phyloP scores from a whole-genome alignment of 2,113 vertebrate species.

The Sinocyclocheilus maitianheensis region DNA sequence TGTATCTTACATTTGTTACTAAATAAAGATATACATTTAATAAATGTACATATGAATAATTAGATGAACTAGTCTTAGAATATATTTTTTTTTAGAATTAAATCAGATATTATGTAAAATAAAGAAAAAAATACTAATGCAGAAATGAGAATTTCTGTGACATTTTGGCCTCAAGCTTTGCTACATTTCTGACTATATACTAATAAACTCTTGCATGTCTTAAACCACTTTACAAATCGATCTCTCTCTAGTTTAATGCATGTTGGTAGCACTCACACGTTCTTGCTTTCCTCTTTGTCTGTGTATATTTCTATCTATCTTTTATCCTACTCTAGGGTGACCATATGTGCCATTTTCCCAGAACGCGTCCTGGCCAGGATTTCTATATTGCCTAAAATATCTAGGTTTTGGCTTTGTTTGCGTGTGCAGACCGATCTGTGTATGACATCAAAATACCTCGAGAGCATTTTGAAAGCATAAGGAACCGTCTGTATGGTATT shows the following conservation, averaged over 20 bases:
- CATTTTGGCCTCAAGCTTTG: background rate
- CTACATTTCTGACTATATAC: background rate
- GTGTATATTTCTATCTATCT: conserved; percentile 26
- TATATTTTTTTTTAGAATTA: background rate
- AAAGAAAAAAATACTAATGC: background rate
- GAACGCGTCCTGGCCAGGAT: no score
- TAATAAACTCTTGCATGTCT: background rate
- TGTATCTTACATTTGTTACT: background rate
- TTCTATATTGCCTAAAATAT: no score
- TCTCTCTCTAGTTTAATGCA: conserved; percentile 56
- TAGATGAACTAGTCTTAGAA: background rate
- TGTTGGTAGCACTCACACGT: conserved; percentile 47
- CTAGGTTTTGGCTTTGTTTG: no score
- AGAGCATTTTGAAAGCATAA: no score
- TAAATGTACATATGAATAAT: background rate
- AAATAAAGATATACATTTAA: background rate
- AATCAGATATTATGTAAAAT: background rate
- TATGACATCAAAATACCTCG: no score
- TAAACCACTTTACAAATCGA: no score
- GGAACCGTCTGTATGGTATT: no score
- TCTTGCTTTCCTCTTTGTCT: conserved; percentile 54
- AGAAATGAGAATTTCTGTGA: background rate
- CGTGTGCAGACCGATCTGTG: no score
- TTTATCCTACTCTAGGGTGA: background rate
- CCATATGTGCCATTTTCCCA: no score